Percentiles rank a stretch among this genome's conserved stretches.
phyloP scores from a whole-genome alignment of 2,888 invertebrate genomes.

The Corbicula japonica region DNA sequence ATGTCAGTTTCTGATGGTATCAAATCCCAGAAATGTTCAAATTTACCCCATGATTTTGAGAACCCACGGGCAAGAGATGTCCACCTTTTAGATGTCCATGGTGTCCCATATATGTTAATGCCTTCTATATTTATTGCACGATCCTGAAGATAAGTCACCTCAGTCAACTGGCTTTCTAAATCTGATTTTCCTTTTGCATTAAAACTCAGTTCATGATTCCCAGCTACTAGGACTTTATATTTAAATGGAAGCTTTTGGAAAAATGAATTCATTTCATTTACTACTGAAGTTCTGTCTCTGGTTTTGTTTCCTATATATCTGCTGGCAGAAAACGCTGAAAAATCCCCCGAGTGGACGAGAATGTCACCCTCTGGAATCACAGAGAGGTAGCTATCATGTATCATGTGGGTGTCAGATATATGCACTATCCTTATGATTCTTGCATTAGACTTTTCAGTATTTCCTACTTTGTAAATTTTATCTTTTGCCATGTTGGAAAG shows the following conservation, averaged over 20 bases:
- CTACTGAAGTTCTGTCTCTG: slow-evolving; percentile 42
- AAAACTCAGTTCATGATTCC: slow-evolving; percentile 82
- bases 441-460: slow-evolving; percentile 29
- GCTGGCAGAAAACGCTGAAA: slow-evolving; percentile 66
- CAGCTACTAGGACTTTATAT: slow-evolving; percentile 83
- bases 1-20: slow-evolving; percentile 81
- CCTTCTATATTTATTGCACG: slow-evolving; percentile 74
- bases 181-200: slow-evolving; percentile 59
- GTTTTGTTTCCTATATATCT: slow-evolving; percentile 50
- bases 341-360: slow-evolving; percentile 83
- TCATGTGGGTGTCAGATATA: slow-evolving; percentile 82
- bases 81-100: slow-evolving; percentile 78
- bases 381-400: slow-evolving; percentile 67
- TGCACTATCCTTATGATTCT: slow-evolving; percentile 78
- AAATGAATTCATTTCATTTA: slow-evolving; percentile 71
- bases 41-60: slow-evolving; percentile 60
- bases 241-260: slow-evolving; percentile 78
- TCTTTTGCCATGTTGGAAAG: not conserved
- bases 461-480: slow-evolving; percentile 57
- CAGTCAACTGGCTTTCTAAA: slow-evolving; percentile 71
- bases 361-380: slow-evolving; percentile 81
- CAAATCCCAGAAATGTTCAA: slow-evolving; percentile 74
- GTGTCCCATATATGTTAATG: slow-evolving; percentile 82
- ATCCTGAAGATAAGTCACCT: slow-evolving; percentile 81
- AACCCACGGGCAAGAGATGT: slow-evolving; percentile 77